These are phyloP conservation scores for Podarcis muralis DNA, from an alignment of 2,113 vertebrate species.

Conservation along the genomic window DNA sequence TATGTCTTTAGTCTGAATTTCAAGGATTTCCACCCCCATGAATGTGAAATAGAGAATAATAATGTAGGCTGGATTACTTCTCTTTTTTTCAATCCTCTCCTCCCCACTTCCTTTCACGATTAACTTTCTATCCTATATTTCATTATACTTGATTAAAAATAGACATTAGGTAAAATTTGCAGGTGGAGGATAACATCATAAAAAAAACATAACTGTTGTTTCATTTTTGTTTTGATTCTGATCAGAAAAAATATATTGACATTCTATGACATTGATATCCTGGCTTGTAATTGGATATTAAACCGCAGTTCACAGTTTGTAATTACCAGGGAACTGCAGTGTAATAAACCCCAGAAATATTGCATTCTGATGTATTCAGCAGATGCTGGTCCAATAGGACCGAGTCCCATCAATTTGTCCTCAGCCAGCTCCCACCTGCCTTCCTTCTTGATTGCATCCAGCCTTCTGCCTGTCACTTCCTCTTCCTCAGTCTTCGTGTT, in stretches of 20 bases:
- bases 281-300: neutral
- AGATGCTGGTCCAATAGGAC: too few relatives aligned
- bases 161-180: neutral
- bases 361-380: neutral
- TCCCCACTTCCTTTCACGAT: neutral
- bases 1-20: constrained; percentile 3
- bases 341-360: neutral
- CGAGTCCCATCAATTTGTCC: too few relatives aligned
- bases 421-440: too few relatives aligned
- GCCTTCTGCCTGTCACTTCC: too few relatives aligned
- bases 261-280: neutral
- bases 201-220: too few relatives aligned
- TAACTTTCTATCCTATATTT: neutral
- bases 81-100: neutral
- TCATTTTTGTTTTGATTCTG: neutral
- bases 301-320: neutral
- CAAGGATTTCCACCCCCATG: neutral
- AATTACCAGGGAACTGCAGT: too few relatives aligned
- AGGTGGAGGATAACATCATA: too few relatives aligned
- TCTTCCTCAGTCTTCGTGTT: too few relatives aligned
- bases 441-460: too few relatives aligned
- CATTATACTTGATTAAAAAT: neutral
- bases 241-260: neutral
- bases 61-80: neutral
- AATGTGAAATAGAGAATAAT: neutral